Base-by-base conservation (phyloP, 2,113 vertebrate species). In the Xenopus borealis region DNA sequence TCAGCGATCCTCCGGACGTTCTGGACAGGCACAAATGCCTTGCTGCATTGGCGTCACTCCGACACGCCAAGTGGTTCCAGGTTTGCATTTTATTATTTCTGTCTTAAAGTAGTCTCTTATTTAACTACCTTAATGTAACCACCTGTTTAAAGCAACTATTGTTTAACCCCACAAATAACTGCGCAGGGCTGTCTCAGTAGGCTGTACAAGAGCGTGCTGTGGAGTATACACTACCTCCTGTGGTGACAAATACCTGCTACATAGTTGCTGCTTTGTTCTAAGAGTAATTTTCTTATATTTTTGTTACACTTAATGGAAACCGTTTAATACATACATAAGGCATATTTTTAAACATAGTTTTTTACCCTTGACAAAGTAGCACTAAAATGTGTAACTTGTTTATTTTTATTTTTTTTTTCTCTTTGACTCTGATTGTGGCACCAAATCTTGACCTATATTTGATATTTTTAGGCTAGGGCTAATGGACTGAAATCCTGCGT, bases 1-100 rank as follows among this genome's bases (percentile, higher is more conserved):
- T 94, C 95, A 95, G 84, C 95, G 96, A 98, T 90, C 94, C 96
- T 88, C 94, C 95, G 96, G 97, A 99, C 89, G 96, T 95, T 94
- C 95, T 99, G 97, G 97, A 99, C 96, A 98, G 96, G 95, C 97
- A 98, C 94, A 99, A 98, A 98, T 99, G 97, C 94, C 97, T 99
- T 92, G 94, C 94, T 94, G 96, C 97, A 92, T 95, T 99, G 97
- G 97, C 97, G 89, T 98, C 97, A 89, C 96, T 99, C 88, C 97
- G 97, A 89, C 97, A 99, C 94, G 96, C 97, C 94, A 99, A 99
- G 95, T 98, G 97, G 97, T 99, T 99, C 91, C 97, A 99, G 97
- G 97, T 99, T 98, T 96, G 97, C 93, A 97, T 93, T 93, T 98
- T 94, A 94, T 95, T 96, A 92, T 91, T 82, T 96, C 96, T 96